A percentile compares a stretch with the other conserved stretches of the same genome.
Evolutionary conservation across 2,888 invertebrate genomes (phyloP).

Genomic region (Tenthredo mesomela): DNA sequence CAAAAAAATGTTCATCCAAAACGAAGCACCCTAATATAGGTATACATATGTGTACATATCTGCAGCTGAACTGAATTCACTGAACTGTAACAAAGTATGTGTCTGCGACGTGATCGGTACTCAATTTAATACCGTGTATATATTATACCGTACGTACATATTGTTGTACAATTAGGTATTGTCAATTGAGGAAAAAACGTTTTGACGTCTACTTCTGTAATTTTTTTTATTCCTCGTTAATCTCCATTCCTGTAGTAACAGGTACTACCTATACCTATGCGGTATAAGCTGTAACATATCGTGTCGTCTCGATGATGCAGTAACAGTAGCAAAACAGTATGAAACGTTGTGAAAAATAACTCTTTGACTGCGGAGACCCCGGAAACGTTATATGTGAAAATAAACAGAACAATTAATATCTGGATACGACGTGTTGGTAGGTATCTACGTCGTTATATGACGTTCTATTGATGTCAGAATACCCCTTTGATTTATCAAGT

Average conservation of each 20-base stretch:
- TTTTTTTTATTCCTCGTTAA: neutral
- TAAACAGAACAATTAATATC: conserved; percentile 41
- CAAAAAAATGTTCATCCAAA: too few species aligned
- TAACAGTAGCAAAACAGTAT: neutral
- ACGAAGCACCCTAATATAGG: too few species aligned
- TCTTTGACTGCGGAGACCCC: neutral
- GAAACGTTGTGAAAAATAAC: conserved; percentile 22
- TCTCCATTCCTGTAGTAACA: neutral
- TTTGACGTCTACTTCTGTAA: conserved; percentile 43
- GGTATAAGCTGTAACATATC: neutral
- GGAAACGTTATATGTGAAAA: neutral
- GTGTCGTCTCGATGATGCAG: neutral
- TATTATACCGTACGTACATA: neutral
- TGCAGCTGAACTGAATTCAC: neutral
- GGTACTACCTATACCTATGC: neutral
- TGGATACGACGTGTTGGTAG: conserved; percentile 31
- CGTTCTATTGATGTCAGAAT: conserved; percentile 39
- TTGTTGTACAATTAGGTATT: neutral
- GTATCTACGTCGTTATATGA: conserved; percentile 10
- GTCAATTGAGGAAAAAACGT: conserved; percentile 44
- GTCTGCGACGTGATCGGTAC: conserved; percentile 9
- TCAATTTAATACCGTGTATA: conserved; percentile 9
- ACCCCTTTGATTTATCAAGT: conserved; percentile 2
- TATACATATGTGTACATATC: neutral
- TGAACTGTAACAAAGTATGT: neutral